Evolutionary conservation across 2,113 vertebrate species (phyloP), one percentile per base, ranked within the genome.

Genomic region (Pedionomus torquatus): DNA sequence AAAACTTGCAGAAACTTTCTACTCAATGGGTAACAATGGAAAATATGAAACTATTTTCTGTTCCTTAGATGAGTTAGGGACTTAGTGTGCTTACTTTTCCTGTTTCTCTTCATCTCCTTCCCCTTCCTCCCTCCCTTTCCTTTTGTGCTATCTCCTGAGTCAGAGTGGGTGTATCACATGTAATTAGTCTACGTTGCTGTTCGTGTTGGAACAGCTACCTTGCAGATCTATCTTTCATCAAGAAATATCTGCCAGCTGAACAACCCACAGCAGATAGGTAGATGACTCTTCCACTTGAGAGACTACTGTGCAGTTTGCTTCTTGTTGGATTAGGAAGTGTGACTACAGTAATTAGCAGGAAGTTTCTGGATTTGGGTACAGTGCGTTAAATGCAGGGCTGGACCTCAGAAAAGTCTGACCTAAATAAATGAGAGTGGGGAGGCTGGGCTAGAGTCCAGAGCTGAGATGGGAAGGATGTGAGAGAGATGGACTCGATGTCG

Each of bases 271-370:
- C 96, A 95, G 97, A 96, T 95, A 96, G 89, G 97, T 89, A n/a
- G 95, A 90, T 96, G 98, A 98, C 98, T 96, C 66, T 96, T 97
- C 97, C 97, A 89, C 97, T 96, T 80, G 96, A 97, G 97, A 98
- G 94, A 87, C 94, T 95, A 63, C 92, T 96, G 91, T 93, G 97
- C 95, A 79, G 95, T 97, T 92, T 90, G 93, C 64, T 52, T 95
- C 97, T 97, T 95, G 97, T 96, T 97, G 98, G 94, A 97, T 98
- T 97, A 97, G 98, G 97, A 98, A 98, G 98, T 98, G 98, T 98
- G 98, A 98, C 98, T 97, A 96, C 96, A 98, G 97, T 97, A 97
- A 98, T 98, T 98, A 98, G 97, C 97, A 92, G 93, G 60, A 93
- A 88, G 90, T 90, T 96, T 94, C 94, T 88, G 94, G 96, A 60